phyloP scores from a whole-genome alignment of 2,797 vertebrate species.

The Chromobotia macracanthus region DNA sequence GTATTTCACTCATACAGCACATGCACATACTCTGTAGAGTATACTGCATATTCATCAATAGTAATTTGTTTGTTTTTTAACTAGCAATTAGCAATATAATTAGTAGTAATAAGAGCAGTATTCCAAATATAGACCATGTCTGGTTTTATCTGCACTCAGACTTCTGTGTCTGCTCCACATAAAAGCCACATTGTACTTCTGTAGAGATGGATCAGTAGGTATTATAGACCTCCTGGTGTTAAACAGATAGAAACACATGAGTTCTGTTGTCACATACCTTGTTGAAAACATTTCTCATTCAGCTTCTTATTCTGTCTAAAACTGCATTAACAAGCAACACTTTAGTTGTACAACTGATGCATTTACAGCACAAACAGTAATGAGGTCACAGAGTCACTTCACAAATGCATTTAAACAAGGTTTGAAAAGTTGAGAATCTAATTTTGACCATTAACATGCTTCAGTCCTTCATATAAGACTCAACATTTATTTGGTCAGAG shows the following conservation, averaged over 20 bases:
- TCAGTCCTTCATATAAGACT: slow-evolving; percentile 34
- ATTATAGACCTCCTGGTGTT: not conserved
- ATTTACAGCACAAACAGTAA: slow-evolving; percentile 29
- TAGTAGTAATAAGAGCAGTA: no score
- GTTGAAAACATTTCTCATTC: slow-evolving; percentile 14
- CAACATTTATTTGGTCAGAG: slow-evolving; percentile 38
- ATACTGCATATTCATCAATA: no score
- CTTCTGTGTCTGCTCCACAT: no score
- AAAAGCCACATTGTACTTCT: not conserved
- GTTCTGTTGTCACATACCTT: slow-evolving; percentile 13
- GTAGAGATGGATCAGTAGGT: not conserved
- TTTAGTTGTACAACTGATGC: slow-evolving; percentile 23
- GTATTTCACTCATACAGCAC: not conserved
- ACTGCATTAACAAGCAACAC: slow-evolving; percentile 23
- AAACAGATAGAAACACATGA: slow-evolving; percentile 2
- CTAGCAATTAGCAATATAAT: no score
- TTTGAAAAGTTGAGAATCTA: slow-evolving; percentile 44
- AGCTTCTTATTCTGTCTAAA: not conserved
- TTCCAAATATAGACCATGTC: no score
- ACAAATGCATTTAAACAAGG: slow-evolving; percentile 33
- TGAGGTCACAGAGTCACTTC: slow-evolving; percentile 32
- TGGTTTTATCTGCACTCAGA: no score
- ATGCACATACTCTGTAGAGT: not conserved
- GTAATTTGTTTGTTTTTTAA: no score
- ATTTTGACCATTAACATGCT: slow-evolving; percentile 45